These are phyloP conservation scores for Eulemur rubriventer DNA, from an alignment of 2,797 vertebrate genomes.

Conservation along the genomic window DNA sequence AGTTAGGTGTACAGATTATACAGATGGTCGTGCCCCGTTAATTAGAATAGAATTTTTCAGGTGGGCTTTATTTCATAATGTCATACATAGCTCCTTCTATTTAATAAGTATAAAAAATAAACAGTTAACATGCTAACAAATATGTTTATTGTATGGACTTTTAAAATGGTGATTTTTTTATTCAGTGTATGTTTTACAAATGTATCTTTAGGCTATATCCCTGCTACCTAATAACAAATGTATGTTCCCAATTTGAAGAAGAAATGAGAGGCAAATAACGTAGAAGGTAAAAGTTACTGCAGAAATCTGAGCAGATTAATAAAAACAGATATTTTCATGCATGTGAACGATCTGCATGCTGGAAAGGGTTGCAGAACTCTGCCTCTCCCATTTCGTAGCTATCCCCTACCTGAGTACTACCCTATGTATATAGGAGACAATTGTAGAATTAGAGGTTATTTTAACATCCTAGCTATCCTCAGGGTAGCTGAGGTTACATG, in stretches of 20 bases:
- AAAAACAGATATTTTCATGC: neutral
- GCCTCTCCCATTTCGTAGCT: neutral
- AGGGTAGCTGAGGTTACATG: neutral
- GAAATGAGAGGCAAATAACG: neutral
- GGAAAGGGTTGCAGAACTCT: neutral
- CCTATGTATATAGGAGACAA: neutral
- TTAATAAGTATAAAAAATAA: neutral
- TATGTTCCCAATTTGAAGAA: slow-evolving; percentile 1
- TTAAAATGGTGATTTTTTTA: neutral
- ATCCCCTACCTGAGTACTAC: neutral
- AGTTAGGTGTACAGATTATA: neutral
- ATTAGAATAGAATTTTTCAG: neutral
- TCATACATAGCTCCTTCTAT: neutral
- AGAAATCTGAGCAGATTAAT: neutral
- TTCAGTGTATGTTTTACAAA: neutral
- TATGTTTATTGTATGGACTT: neutral
- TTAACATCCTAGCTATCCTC: neutral
- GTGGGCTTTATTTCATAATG: neutral
- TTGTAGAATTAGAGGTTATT: slow-evolving; percentile 1
- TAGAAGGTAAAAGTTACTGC: neutral
- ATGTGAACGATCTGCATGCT: neutral
- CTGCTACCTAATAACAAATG: neutral
- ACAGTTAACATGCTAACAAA: neutral
- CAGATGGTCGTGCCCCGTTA: neutral
- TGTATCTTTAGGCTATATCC: neutral